These are phyloP conservation scores for Lasius platythorax DNA, from an alignment of 2,888 invertebrate genomes.

Conservation along the genomic window DNA sequence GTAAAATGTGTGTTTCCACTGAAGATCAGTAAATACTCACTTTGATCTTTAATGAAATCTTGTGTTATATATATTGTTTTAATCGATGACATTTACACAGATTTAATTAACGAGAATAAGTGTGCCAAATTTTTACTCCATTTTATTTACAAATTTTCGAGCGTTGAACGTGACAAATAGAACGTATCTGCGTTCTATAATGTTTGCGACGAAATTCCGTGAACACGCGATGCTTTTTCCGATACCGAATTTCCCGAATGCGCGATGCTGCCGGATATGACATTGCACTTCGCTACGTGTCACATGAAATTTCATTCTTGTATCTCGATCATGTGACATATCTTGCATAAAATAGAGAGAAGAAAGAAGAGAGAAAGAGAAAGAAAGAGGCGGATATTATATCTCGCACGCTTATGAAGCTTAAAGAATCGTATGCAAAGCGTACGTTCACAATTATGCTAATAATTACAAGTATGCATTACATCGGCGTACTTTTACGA, in stretches of 20 bases:
- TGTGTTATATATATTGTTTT: too few species aligned
- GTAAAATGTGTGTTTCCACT: not conserved
- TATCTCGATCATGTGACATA: not conserved
- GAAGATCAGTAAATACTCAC: not conserved
- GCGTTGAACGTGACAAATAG: not conserved
- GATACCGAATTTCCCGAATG: not conserved
- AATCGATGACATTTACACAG: not conserved
- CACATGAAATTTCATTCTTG: not conserved
- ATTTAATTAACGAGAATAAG: not conserved
- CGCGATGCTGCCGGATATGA: not conserved
- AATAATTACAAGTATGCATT: not conserved
- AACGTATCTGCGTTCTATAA: slow-evolving; percentile 1
- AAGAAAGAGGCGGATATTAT: not conserved
- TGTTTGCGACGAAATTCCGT: slow-evolving; percentile 8
- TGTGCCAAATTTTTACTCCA: not conserved
- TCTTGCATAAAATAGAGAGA: not conserved
- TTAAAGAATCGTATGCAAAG: not conserved
- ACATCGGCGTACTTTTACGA: not conserved
- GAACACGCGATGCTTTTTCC: not conserved
- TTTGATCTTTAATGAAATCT: too few species aligned
- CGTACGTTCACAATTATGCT: not conserved
- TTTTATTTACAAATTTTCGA: not conserved
- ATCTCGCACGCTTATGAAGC: not conserved
- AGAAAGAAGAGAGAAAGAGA: not conserved
- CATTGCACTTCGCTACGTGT: not conserved